Evolutionary conservation across 2,888 invertebrate genomes (phyloP).

Genomic region (Drosophila buzzatii): DNA sequence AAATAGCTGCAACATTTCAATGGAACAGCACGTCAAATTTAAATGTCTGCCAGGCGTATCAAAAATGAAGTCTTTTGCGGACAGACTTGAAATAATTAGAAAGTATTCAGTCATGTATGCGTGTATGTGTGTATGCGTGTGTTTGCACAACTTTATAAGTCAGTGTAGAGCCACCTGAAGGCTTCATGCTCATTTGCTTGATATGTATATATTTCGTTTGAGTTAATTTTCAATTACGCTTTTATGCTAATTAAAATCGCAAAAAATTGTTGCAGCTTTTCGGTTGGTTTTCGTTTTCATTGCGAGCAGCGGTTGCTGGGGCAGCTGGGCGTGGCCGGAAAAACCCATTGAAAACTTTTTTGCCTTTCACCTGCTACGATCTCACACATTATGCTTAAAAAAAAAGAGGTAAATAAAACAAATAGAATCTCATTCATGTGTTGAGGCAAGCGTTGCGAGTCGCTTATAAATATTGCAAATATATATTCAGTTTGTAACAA

Average conservation of each 20-base stretch:
- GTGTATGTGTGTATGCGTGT: not conserved
- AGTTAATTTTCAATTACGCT: constrained; percentile 76
- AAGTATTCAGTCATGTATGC: constrained; percentile 1
- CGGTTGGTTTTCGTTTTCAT: constrained; percentile 38
- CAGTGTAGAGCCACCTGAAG: constrained; percentile 13
- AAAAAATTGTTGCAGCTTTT: constrained; percentile 55
- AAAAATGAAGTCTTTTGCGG: constrained; percentile 1
- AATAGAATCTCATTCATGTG: not conserved
- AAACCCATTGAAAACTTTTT: constrained; percentile 35
- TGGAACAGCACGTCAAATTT: not conserved
- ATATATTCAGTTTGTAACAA: not conserved
- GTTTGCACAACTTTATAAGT: constrained; percentile 1
- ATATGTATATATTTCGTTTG: constrained; percentile 47
- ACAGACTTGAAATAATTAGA: constrained; percentile 5
- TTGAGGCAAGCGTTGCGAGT: constrained; percentile 13
- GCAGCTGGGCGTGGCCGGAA: not conserved
- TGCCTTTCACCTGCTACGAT: constrained; percentile 20
- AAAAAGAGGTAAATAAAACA: not conserved
- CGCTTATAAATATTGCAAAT: constrained; percentile 22
- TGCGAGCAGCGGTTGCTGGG: not conserved
- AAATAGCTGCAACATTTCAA: constrained; percentile 23
- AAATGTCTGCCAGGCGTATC: constrained; percentile 2
- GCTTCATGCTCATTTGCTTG: constrained; percentile 11
- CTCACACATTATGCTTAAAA: constrained; percentile 9
- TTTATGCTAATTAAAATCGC: constrained; percentile 77